These are phyloP conservation scores for Pemphredon lugubris DNA, from an alignment of 2,888 invertebrate species.

Conservation along the genomic window DNA sequence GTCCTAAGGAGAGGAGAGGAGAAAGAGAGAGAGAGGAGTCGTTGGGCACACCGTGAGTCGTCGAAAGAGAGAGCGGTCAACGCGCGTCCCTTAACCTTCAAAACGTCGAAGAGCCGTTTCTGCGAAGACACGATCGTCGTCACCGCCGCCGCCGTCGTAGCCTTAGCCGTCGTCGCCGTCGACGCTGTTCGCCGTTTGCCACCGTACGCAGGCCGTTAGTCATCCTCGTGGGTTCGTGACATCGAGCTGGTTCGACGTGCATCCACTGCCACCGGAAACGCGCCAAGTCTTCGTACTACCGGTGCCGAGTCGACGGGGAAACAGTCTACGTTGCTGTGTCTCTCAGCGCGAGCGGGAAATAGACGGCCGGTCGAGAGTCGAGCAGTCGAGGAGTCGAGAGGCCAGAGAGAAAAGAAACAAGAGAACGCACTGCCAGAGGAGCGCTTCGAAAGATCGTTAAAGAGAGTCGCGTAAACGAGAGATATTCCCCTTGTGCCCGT, in stretches of 20 bases:
- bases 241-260: slow-evolving; percentile 56
- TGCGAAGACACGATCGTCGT: slow-evolving; percentile 62
- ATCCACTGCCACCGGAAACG: slow-evolving; percentile 58
- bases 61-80: slow-evolving; percentile 52
- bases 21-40: slow-evolving; percentile 47
- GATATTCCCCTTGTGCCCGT: slow-evolving; percentile 38
- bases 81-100: slow-evolving; percentile 66
- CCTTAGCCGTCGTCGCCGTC: too few relatives aligned
- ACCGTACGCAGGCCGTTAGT: slow-evolving; percentile 46
- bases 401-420: slow-evolving; percentile 50
- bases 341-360: slow-evolving; percentile 53
- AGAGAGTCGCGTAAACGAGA: slow-evolving; percentile 37
- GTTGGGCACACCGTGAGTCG: slow-evolving; percentile 55
- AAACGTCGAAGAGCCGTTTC: slow-evolving; percentile 65
- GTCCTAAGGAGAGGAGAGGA: slow-evolving; percentile 58
- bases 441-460: slow-evolving; percentile 48
- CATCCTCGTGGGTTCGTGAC: slow-evolving; percentile 58
- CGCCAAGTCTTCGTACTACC: slow-evolving; percentile 55
- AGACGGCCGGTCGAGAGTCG: slow-evolving; percentile 42
- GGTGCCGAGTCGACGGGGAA: slow-evolving; percentile 55
- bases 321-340: slow-evolving; percentile 41
- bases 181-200: too few relatives aligned
- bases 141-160: slow-evolving; percentile 36
- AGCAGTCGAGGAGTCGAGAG: too few relatives aligned
- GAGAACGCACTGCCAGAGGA: slow-evolving; percentile 49